Conservation (phyloP, 2,797 vertebrate genomes). For the Pantherophis vulpinus region DNA sequence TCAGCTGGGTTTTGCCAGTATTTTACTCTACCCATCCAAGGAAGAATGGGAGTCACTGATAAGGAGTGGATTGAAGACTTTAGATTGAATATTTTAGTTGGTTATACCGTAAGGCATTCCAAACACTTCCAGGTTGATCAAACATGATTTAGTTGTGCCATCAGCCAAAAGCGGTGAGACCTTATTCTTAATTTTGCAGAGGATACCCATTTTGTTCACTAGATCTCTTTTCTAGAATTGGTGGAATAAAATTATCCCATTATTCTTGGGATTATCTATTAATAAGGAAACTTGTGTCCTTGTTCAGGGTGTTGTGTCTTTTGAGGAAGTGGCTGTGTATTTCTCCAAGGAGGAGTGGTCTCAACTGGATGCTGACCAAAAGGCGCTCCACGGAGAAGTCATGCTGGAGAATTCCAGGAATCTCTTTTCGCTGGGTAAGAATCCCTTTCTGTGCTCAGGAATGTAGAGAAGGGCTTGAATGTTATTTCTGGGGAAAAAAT, state of each 20-base stretch:
- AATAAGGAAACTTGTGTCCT: neutral
- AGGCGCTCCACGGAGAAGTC: too few relatives aligned
- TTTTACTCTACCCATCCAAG: too few relatives aligned
- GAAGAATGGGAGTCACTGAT: too few relatives aligned
- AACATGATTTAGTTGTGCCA: too few relatives aligned
- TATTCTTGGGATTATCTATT: neutral
- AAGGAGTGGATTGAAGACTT: too few relatives aligned
- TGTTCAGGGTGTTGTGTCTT: neutral
- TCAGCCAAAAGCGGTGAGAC: too few relatives aligned
- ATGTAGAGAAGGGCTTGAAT: neutral
- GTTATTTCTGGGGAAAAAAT: neutral
- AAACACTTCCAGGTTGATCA: neutral
- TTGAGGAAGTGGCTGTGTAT: neutral
- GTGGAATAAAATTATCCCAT: neutral
- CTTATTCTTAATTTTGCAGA: neutral
- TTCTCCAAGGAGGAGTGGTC: too few relatives aligned
- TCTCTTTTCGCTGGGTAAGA: neutral
- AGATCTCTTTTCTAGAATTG: neutral
- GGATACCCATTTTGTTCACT: neutral
- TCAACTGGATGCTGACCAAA: too few relatives aligned
- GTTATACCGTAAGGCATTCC: neutral
- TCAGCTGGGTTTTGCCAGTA: too few relatives aligned
- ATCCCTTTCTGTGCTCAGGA: neutral
- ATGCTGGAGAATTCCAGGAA: neutral
- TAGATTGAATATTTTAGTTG: too few relatives aligned